Percentiles rank a stretch among this genome's conserved stretches.
Conservation (phyloP, 2,113 vertebrate genomes). For the Dipodomys ordii region DNA sequence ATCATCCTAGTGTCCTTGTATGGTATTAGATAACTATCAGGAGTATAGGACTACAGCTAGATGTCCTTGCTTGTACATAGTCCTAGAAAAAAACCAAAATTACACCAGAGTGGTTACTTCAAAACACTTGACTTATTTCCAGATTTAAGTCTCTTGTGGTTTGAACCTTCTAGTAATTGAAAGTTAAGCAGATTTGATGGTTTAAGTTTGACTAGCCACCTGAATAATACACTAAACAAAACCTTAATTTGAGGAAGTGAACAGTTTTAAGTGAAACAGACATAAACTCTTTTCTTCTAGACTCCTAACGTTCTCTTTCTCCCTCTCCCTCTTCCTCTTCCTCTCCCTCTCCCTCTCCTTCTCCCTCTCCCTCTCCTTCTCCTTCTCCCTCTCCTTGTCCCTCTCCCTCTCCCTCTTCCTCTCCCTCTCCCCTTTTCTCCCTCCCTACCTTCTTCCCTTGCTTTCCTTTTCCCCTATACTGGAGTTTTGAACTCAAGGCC, state of each 20-base stretch:
- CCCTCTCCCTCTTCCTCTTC: too few relatives aligned
- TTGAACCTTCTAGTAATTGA: slow-evolving; percentile 25
- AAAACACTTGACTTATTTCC: slow-evolving; percentile 46
- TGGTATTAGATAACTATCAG: neutral
- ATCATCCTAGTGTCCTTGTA: neutral
- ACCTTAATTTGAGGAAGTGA: slow-evolving; percentile 28
- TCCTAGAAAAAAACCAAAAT: slow-evolving; percentile 28
- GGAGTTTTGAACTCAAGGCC: too few relatives aligned
- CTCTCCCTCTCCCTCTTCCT: too few relatives aligned
- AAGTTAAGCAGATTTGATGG: slow-evolving; percentile 27
- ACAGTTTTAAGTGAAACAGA: neutral
- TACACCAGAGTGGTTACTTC: slow-evolving; percentile 32
- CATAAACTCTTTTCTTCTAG: slow-evolving; percentile 10
- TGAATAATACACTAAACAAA: slow-evolving; percentile 37
- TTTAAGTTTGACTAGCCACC: slow-evolving; percentile 16
- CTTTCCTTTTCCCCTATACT: too few relatives aligned
- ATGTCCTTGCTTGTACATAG: neutral
- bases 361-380: too few relatives aligned
- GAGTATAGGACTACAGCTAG: neutral
- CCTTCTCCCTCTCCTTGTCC: too few relatives aligned
- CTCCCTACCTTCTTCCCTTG: too few relatives aligned
- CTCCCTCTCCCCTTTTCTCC: too few relatives aligned
- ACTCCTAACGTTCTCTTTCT: slow-evolving; percentile 39
- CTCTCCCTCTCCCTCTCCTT: too few relatives aligned
- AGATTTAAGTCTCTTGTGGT: slow-evolving; percentile 12